These are phyloP conservation scores for Mantis religiosa DNA, from an alignment of 2,888 invertebrate species.

Conservation along the genomic window DNA sequence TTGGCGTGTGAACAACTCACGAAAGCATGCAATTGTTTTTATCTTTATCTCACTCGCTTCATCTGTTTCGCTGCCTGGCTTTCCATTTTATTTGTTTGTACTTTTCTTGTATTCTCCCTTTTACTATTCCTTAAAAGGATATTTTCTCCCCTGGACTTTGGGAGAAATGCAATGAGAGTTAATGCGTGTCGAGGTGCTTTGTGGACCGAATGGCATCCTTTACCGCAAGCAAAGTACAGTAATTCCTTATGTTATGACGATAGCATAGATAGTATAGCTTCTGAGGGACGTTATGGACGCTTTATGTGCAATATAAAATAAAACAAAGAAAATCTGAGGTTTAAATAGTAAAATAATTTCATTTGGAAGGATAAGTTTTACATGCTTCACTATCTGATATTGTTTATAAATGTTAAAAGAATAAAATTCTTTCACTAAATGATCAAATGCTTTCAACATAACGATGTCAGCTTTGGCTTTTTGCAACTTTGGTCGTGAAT, in stretches of 20 bases:
- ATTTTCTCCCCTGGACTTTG: not conserved
- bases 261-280: too few relatives aligned
- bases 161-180: too few relatives aligned
- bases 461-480: too few relatives aligned
- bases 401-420: too few relatives aligned
- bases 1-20: not conserved
- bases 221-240: not conserved
- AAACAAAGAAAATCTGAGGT: not conserved
- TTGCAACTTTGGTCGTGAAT: too few relatives aligned
- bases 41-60: not conserved
- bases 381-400: too few relatives aligned
- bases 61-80: not conserved
- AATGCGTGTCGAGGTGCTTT: not conserved
- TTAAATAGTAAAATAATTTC: too few relatives aligned
- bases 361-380: too few relatives aligned
- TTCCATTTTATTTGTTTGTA: not conserved
- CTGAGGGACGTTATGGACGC: not conserved
- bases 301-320: not conserved
- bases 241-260: not conserved
- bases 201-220: not conserved
- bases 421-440: too few relatives aligned
- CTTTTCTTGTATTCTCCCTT: not conserved
- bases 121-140: not conserved
- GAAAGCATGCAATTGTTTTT: not conserved
- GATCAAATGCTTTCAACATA: too few relatives aligned